These are phyloP conservation scores for Oophaga sylvatica DNA, from an alignment of 2,797 vertebrate species.

Conservation along the genomic window DNA sequence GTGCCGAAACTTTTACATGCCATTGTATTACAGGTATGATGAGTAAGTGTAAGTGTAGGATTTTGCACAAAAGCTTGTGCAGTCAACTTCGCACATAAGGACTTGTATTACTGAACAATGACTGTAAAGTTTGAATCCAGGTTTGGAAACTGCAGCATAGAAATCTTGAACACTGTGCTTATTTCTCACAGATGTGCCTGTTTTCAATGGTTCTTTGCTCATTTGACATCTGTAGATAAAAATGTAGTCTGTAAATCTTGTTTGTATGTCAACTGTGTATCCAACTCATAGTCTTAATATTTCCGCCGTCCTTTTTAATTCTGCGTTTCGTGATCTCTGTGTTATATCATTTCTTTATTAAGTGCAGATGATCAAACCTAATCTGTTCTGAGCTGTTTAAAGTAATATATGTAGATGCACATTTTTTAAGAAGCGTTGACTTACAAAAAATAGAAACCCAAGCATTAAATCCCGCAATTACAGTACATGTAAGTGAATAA, in stretches of 20 bases:
- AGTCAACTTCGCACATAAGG: slow-evolving; percentile 17
- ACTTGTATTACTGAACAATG: slow-evolving; percentile 30
- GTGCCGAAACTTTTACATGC: no score
- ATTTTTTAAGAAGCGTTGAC: background rate
- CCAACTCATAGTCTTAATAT: slow-evolving; percentile 49
- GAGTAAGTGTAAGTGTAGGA: background rate
- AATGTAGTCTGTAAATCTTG: slow-evolving; percentile 57
- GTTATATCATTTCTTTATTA: slow-evolving; percentile 56
- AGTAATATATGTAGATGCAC: slow-evolving; percentile 6
- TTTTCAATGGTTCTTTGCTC: slow-evolving; percentile 51
- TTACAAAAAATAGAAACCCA: background rate
- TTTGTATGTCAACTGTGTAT: slow-evolving; percentile 53
- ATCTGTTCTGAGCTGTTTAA: background rate
- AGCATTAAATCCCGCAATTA: no score
- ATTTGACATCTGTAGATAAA: slow-evolving; percentile 55
- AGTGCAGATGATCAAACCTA: slow-evolving; percentile 49
- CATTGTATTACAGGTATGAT: background rate
- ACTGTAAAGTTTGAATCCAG: slow-evolving; percentile 18
- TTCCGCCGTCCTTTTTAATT: slow-evolving; percentile 41
- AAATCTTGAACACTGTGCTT: slow-evolving; percentile 50
- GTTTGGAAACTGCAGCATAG: slow-evolving; percentile 10
- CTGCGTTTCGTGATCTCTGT: slow-evolving; percentile 33
- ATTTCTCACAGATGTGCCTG: slow-evolving; percentile 60
- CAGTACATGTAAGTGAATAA: no score
- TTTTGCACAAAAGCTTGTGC: background rate